phyloP scores from a whole-genome alignment of 2,113 vertebrate species.

The Odocoileus hemionus region DNA sequence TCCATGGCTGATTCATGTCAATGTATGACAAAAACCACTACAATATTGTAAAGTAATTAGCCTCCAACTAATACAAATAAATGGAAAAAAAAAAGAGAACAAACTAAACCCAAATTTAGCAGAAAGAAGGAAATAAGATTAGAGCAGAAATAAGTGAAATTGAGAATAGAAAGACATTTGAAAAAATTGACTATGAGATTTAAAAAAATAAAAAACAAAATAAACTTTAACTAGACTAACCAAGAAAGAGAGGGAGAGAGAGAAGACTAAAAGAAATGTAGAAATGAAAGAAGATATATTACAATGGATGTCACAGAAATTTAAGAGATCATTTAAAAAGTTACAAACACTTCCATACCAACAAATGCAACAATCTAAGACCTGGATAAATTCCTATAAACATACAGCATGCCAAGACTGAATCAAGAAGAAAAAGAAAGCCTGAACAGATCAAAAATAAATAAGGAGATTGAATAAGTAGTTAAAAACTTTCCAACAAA shows the following conservation, averaged over 20 bases:
- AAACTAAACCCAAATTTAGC: not conserved
- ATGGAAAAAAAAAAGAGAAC: not conserved
- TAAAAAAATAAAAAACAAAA: not conserved
- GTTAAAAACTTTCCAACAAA: not conserved
- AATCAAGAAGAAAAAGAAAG: not conserved
- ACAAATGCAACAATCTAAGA: not conserved
- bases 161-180: not conserved
- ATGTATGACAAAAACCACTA: no score
- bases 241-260: not conserved
- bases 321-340: not conserved
- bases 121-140: not conserved
- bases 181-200: not conserved
- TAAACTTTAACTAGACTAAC: not conserved
- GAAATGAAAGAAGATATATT: not conserved
- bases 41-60: no score
- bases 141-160: not conserved
- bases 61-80: no score
- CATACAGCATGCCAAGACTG: not conserved
- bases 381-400: not conserved
- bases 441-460: not conserved
- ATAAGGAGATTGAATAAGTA: not conserved
- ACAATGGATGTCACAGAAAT: not conserved
- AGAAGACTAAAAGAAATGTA: not conserved
- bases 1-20: no score
- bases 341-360: not conserved